Evolutionary conservation across 2,797 vertebrate genomes (phyloP).

Genomic region (Helicolenus hilgendorfi): DNA sequence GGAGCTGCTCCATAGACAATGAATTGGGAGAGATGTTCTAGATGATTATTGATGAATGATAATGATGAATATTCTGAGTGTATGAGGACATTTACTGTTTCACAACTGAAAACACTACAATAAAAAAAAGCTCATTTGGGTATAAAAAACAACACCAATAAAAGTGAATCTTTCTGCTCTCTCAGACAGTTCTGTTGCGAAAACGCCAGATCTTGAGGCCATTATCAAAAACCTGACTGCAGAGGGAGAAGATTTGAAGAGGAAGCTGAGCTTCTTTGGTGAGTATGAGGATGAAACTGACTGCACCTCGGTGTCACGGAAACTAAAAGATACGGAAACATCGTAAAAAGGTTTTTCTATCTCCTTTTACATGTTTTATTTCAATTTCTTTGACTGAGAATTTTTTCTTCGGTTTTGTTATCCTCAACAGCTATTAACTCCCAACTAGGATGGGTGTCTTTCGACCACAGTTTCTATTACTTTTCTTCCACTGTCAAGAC

Average conservation of each 20-base stretch:
- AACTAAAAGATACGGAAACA: not conserved
- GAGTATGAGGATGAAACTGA: not conserved
- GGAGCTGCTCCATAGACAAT: too few species aligned
- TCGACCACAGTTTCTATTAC: constrained; percentile 32
- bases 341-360: not conserved
- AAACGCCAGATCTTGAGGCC: not conserved
- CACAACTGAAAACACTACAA: too few species aligned
- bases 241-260: not conserved
- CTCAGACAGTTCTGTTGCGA: not conserved
- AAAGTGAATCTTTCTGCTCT: not conserved
- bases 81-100: too few species aligned
- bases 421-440: rapidly evolving
- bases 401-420: too few species aligned
- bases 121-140: too few species aligned
- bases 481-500: not conserved
- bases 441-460: constrained; percentile 41
- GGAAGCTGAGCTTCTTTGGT: not conserved
- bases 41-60: too few species aligned
- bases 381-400: not conserved
- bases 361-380: not conserved
- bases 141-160: not conserved
- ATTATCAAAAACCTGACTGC: not conserved
- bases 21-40: too few species aligned
- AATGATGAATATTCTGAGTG: too few species aligned
- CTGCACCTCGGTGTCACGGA: not conserved